A percentile compares a stretch with the other conserved stretches of the same genome.
Conservation (phyloP, 2,113 vertebrate species). For the Tenrec ecaudatus region DNA sequence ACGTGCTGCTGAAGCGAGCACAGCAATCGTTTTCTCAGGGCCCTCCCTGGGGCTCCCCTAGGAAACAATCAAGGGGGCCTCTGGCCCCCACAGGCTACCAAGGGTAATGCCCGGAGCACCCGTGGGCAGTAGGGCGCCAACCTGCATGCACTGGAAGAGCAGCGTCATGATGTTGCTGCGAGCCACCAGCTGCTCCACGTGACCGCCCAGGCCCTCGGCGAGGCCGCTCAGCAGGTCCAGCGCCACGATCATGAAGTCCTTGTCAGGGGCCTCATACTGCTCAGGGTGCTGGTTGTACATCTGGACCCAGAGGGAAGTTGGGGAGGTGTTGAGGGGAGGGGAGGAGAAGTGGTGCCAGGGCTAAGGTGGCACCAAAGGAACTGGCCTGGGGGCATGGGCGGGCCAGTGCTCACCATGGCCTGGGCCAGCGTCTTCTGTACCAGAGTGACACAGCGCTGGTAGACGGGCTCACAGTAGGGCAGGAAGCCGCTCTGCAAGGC, state of each 20-base stretch:
- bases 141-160: constrained; percentile 98
- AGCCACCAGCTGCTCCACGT: constrained; percentile 95
- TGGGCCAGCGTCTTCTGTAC: constrained; percentile 97
- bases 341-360: neutral
- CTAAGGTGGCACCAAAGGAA: too few relatives aligned
- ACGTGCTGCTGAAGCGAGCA: too few relatives aligned
- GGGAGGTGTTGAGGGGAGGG: neutral
- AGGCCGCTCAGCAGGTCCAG: constrained; percentile 95
- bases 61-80: neutral
- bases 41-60: neutral
- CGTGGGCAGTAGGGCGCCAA: constrained; percentile 70
- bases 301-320: constrained; percentile 74
- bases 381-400: accelerated
- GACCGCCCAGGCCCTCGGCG: constrained; percentile 94
- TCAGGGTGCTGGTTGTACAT: constrained; percentile 98
- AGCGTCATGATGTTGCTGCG: constrained; percentile 98
- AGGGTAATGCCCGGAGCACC: neutral
- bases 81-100: neutral
- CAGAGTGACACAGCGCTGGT: constrained; percentile 96
- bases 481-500: constrained; percentile 97
- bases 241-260: constrained; percentile 98
- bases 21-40: neutral
- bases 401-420: constrained; percentile 91
- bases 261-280: constrained; percentile 97
- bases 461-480: constrained; percentile 96